These are phyloP conservation scores for Phaedon cochleariae DNA, from an alignment of 2,888 invertebrate genomes.

Conservation along the genomic window DNA sequence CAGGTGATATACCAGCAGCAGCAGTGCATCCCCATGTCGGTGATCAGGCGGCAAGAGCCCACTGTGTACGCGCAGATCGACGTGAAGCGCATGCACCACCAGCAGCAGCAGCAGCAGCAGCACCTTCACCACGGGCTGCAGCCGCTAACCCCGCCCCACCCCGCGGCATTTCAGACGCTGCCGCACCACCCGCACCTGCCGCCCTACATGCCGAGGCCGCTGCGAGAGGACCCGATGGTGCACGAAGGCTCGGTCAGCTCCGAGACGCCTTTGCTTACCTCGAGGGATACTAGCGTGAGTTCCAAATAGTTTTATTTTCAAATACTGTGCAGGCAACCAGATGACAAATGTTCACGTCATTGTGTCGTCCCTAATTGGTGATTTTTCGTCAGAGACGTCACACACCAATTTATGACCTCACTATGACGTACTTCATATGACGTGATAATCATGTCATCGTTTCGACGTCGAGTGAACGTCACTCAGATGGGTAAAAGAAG, in stretches of 20 bases:
- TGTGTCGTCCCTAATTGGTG: too few relatives aligned
- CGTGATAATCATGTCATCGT: too few relatives aligned
- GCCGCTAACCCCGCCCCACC: slow-evolving; percentile 59
- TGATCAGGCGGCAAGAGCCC: slow-evolving; percentile 62
- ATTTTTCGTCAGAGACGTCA: too few relatives aligned
- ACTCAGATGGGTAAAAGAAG: too few relatives aligned
- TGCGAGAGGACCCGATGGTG: slow-evolving; percentile 54
- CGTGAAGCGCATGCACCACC: slow-evolving; percentile 55
- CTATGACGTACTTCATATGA: too few relatives aligned
- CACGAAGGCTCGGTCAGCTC: slow-evolving; percentile 56
- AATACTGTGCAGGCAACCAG: too few relatives aligned
- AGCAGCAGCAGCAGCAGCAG: slow-evolving; percentile 27
- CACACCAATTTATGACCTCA: too few relatives aligned
- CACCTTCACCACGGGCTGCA: slow-evolving; percentile 49
- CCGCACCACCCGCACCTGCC: slow-evolving; percentile 59
- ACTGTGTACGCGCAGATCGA: slow-evolving; percentile 68
- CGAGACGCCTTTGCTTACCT: slow-evolving; percentile 58
- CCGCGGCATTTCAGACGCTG: slow-evolving; percentile 59
- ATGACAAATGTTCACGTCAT: too few relatives aligned
- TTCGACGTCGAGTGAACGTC: too few relatives aligned
- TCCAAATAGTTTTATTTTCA: not conserved
- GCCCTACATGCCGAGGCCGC: slow-evolving; percentile 56
- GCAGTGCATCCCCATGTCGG: slow-evolving; percentile 61
- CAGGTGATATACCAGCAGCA: slow-evolving; percentile 59
- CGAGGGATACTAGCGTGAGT: slow-evolving; percentile 58